Percentiles rank a stretch among this genome's conserved stretches.
These are phyloP conservation scores for Rhogogaster chlorosoma DNA, from an alignment of 2,888 invertebrate genomes.

Conservation along the genomic window DNA sequence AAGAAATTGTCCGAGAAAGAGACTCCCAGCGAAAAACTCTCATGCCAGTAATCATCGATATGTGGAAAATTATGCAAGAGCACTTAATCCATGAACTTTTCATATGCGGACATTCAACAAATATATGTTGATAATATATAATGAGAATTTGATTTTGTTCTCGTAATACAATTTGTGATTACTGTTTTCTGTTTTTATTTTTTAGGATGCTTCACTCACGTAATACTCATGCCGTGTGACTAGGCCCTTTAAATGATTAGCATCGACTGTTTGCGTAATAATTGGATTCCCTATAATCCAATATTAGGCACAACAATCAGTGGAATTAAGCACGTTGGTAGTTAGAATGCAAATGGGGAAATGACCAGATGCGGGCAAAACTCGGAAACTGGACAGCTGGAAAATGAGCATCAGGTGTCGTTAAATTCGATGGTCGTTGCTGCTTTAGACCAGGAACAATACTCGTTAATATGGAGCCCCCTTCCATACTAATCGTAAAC, in stretches of 20 bases:
- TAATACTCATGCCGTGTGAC: not conserved
- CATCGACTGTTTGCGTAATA: conserved; percentile 41
- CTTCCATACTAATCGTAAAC: no score
- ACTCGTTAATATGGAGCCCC: not conserved
- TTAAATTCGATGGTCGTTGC: conserved; percentile 27
- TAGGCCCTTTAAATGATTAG: conserved; percentile 14
- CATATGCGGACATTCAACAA: no score
- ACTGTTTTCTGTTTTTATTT: not conserved
- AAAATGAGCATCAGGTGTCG: conserved; percentile 22
- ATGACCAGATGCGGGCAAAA: conserved; percentile 28
- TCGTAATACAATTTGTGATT: no score
- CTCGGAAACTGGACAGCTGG: conserved; percentile 7
- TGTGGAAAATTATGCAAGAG: no score
- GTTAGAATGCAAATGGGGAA: conserved; percentile 41
- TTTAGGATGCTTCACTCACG: not conserved
- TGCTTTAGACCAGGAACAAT: not conserved
- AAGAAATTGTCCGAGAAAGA: no score
- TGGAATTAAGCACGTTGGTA: conserved; percentile 43
- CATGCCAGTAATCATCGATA: no score
- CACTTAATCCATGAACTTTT: no score
- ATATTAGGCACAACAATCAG: conserved; percentile 30
- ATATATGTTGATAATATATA: no score
- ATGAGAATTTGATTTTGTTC: no score
- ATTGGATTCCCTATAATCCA: conserved; percentile 48
- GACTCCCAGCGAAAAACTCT: no score